phyloP scores from a whole-genome alignment of 2,797 vertebrate species.

The Muscicapa striata region DNA sequence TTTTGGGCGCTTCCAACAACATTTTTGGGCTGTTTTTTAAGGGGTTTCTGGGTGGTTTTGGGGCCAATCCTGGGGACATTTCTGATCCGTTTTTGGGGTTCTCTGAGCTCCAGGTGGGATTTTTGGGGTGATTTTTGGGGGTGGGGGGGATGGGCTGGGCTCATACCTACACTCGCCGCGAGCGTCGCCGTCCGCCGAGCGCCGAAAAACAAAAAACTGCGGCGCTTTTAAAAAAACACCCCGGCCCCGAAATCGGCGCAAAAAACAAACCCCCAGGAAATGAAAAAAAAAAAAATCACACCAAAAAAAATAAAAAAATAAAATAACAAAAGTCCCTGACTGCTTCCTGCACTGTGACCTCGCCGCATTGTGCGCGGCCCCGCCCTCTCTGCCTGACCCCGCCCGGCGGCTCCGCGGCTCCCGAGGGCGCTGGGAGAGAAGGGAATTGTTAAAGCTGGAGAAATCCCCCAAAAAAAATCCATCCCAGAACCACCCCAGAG shows the following conservation, averaged over 20 bases:
- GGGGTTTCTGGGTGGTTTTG: accelerated
- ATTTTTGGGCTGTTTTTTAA: accelerated
- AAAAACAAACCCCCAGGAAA: too few species aligned
- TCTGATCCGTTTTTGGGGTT: not conserved
- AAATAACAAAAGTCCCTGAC: not conserved
- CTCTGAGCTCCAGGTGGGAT: not conserved
- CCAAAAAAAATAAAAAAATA: not conserved
- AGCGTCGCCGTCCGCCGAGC: not conserved
- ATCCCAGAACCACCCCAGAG: too few species aligned
- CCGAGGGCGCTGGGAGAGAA: not conserved
- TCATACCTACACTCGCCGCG: not conserved
- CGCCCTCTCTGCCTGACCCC: not conserved
- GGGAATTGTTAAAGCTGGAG: not conserved
- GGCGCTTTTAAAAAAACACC: not conserved
- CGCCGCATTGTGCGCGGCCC: not conserved
- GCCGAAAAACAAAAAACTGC: not conserved
- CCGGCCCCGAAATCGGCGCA: not conserved
- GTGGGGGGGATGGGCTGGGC: not conserved
- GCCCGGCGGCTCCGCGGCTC: not conserved
- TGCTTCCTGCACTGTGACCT: not conserved
- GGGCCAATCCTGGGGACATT: not conserved
- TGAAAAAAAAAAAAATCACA: not conserved
- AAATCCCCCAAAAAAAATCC: not conserved
- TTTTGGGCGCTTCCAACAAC: too few species aligned
- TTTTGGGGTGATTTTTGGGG: too few species aligned